phyloP scores from a whole-genome alignment of 2,888 invertebrate genomes.

The Papilio demoleus region DNA sequence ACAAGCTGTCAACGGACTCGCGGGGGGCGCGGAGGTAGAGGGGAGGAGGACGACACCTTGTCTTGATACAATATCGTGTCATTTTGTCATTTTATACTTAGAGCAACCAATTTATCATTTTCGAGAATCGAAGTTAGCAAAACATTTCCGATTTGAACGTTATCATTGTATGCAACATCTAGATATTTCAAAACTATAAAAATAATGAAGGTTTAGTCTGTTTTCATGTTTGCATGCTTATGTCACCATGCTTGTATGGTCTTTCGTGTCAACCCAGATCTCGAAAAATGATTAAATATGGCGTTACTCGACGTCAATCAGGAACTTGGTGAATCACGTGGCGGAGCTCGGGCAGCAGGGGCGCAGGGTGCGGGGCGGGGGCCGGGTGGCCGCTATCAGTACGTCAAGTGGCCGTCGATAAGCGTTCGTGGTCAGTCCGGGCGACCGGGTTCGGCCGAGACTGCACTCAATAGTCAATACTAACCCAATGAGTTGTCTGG shows the following conservation, averaged over 20 bases:
- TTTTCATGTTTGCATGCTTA: too few species aligned
- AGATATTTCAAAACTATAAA: neutral
- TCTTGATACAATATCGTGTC: neutral
- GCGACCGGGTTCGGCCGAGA: neutral
- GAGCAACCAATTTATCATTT: neutral
- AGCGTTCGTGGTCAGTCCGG: neutral
- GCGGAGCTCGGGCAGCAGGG: neutral
- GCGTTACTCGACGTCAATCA: neutral
- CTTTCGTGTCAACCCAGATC: neutral
- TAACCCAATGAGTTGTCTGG: neutral
- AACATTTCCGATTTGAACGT: neutral
- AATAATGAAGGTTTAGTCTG: too few species aligned
- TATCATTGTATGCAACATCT: neutral
- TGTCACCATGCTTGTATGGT: too few species aligned
- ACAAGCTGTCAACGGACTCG: neutral
- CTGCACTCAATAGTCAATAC: neutral
- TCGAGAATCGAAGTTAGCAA: neutral
- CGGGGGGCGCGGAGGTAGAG: neutral
- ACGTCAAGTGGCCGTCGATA: neutral
- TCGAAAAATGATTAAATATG: neutral
- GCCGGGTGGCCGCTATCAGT: neutral
- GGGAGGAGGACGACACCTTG: neutral
- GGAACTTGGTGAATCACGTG: neutral
- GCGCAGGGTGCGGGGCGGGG: neutral
- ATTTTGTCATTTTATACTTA: constrained; percentile 10